Percentiles rank a stretch among this genome's conserved stretches.
Conservation (phyloP, 2,113 vertebrate species). For the Suricata suricatta region DNA sequence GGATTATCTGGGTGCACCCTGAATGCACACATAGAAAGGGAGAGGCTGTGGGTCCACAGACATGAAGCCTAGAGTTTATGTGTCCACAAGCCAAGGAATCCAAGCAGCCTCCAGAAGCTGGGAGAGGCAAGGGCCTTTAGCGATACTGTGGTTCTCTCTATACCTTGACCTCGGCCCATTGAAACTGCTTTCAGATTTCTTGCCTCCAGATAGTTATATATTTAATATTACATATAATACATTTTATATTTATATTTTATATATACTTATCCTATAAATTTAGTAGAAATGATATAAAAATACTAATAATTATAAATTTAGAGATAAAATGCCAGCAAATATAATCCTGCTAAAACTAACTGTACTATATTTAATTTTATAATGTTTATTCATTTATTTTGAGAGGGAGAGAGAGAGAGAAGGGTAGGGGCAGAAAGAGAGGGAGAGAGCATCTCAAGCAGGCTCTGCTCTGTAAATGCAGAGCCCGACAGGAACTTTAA, state of each 20-base stretch:
- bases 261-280: background rate
- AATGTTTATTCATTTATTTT: no score
- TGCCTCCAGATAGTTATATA: background rate
- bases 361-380: background rate
- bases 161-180: accelerated
- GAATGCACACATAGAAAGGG: background rate
- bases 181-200: background rate
- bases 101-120: background rate
- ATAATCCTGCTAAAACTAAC: background rate
- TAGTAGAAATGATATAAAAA: background rate
- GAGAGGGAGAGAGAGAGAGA: no score
- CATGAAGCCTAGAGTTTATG: background rate
- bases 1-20: background rate
- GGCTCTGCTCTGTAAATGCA: no score
- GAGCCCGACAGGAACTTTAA: no score
- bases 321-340: background rate
- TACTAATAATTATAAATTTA: background rate
- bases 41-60: background rate
- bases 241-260: background rate
- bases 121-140: background rate
- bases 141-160: accelerated
- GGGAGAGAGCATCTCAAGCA: no score
- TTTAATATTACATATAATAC: background rate
- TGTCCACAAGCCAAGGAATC: background rate
- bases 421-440: no score